phyloP scores from a whole-genome alignment of 1,140 invertebrate genomes.

The Bactericera cockerelli region DNA sequence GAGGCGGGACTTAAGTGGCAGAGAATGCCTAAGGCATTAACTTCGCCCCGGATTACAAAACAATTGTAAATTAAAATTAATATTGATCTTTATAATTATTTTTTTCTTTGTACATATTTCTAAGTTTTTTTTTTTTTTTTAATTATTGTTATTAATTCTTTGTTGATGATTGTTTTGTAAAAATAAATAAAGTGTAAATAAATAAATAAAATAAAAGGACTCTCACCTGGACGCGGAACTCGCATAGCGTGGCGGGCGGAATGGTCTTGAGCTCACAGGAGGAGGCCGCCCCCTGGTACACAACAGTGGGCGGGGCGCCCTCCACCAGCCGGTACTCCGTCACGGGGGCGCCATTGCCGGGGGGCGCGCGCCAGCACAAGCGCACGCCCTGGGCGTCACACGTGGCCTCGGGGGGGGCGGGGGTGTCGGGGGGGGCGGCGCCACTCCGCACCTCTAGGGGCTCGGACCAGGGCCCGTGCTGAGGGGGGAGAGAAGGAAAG shows the following conservation, averaged over 20 bases:
- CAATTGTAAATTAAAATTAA: too few species aligned
- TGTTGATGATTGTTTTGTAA: too few species aligned
- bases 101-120: too few species aligned
- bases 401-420: slow-evolving; percentile 33
- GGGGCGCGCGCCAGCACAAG: slow-evolving; percentile 52
- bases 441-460: slow-evolving; percentile 54
- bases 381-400: slow-evolving; percentile 45
- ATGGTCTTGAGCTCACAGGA: slow-evolving; percentile 51
- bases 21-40: too few species aligned
- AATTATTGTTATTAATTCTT: too few species aligned
- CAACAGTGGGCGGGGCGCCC: slow-evolving; percentile 36
- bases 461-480: slow-evolving; percentile 59
- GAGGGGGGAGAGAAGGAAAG: slow-evolving; percentile 12
- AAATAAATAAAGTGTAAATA: too few species aligned
- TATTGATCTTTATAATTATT: too few species aligned
- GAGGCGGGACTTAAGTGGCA: too few species aligned
- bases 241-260: slow-evolving; percentile 56
- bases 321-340: slow-evolving; percentile 62
- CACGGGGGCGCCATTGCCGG: slow-evolving; percentile 59
- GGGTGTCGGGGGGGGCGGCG: slow-evolving; percentile 61
- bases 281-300: slow-evolving; percentile 39
- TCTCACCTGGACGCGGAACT: slow-evolving; percentile 49
- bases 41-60: too few species aligned
- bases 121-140: too few species aligned
- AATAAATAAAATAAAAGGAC: background rate